Percentiles rank a stretch among this genome's conserved stretches.
Evolutionary conservation across 2,888 invertebrate genomes (phyloP).

Genomic region (Melipona bicolor): DNA sequence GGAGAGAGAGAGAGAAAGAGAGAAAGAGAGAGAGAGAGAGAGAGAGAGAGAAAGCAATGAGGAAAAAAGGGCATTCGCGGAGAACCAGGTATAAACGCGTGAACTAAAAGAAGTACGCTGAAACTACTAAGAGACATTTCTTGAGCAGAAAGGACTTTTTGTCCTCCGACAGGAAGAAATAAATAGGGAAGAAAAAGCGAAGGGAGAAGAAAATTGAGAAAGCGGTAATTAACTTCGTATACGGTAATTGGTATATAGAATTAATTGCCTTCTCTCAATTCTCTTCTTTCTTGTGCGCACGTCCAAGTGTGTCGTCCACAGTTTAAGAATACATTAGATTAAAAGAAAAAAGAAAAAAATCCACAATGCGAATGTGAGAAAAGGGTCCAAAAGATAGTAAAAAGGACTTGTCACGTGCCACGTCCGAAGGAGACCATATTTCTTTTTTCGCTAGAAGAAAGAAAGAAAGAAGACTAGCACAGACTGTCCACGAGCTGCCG

Average conservation of each 20-base stretch:
- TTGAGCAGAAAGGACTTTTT: constrained; percentile 1
- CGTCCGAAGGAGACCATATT: constrained; percentile 55
- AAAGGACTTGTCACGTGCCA: constrained; percentile 67
- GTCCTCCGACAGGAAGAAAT: constrained; percentile 50
- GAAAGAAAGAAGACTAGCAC: constrained; percentile 41
- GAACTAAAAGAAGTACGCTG: neutral
- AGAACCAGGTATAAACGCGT: constrained; percentile 33
- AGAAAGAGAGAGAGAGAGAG: neutral
- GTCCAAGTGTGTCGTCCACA: constrained; percentile 79
- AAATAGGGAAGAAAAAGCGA: constrained; percentile 30
- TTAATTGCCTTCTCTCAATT: too few species aligned
- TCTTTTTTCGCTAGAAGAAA: constrained; percentile 63
- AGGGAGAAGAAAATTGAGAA: constrained; percentile 53
- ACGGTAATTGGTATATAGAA: constrained; percentile 63
- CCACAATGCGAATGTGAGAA: constrained; percentile 66
- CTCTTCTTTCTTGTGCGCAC: constrained; percentile 72
- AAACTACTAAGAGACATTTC: neutral
- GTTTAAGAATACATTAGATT: constrained; percentile 68
- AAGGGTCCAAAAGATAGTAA: constrained; percentile 75
- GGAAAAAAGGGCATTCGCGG: constrained; percentile 58
- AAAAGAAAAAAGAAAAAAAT: constrained; percentile 26
- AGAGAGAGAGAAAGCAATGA: neutral
- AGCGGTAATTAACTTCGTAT: constrained; percentile 64
- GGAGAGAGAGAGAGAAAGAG: too few species aligned
- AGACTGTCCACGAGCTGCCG: constrained; percentile 63